phyloP scores from a whole-genome alignment of 2,888 invertebrate species.

The Chaetoderma sp. region DNA sequence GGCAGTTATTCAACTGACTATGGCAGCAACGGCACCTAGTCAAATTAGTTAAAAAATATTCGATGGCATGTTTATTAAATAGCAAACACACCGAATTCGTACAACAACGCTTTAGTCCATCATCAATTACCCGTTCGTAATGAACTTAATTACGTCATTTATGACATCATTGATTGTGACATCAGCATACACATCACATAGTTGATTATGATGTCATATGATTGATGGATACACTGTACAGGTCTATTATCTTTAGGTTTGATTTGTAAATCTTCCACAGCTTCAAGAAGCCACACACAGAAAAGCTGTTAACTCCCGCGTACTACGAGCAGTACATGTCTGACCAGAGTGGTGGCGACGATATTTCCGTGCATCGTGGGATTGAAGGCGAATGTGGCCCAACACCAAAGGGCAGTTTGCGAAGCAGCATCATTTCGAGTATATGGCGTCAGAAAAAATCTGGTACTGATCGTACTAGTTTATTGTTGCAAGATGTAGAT shows the following conservation, averaged over 20 bases:
- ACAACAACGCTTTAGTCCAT: neutral
- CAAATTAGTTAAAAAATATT: no score
- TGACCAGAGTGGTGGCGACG: conserved; percentile 45
- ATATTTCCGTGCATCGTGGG: conserved; percentile 57
- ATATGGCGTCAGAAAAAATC: conserved; percentile 43
- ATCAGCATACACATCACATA: no score
- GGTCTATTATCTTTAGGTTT: neutral
- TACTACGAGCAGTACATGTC: conserved; percentile 52
- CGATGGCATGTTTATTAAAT: no score
- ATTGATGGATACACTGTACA: neutral
- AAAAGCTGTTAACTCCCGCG: conserved; percentile 55
- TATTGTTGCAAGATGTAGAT: conserved; percentile 39
- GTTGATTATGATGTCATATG: no score
- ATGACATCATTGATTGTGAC: no score
- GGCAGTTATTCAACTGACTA: no score
- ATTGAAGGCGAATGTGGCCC: conserved; percentile 44
- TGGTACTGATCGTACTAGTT: conserved; percentile 48
- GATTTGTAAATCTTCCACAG: conserved; percentile 38
- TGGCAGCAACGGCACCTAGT: no score
- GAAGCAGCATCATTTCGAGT: conserved; percentile 53
- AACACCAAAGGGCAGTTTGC: conserved; percentile 45
- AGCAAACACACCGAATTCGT: no score
- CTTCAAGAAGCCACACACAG: conserved; percentile 58
- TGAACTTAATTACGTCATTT: no score
- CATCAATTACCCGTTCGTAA: neutral